A percentile compares a stretch with the other conserved stretches of the same genome.
These are phyloP conservation scores for Bunonema sp. DNA, from an alignment of 2,888 invertebrate genomes.

Conservation along the genomic window DNA sequence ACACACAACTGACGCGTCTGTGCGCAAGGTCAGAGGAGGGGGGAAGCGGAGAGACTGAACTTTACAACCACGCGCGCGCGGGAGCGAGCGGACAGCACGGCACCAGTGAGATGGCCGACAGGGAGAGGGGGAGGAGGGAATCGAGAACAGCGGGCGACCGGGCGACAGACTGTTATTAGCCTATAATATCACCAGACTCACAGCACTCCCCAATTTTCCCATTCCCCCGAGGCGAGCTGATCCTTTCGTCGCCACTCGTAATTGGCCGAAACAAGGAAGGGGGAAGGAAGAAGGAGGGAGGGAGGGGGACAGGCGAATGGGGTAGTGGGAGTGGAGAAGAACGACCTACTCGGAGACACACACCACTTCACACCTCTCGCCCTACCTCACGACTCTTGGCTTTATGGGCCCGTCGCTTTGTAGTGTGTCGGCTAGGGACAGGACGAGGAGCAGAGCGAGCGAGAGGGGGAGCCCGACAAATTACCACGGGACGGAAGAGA, in stretches of 20 bases:
- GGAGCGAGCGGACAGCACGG: not conserved
- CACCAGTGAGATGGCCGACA: not conserved
- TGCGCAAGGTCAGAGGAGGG: too few relatives aligned
- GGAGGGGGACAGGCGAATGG: not conserved
- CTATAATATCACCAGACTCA: too few relatives aligned
- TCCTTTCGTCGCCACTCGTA: slow-evolving; percentile 1
- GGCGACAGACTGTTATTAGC: too few relatives aligned
- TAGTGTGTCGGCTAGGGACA: not conserved
- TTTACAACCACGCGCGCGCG: not conserved
- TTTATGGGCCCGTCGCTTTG: too few relatives aligned
- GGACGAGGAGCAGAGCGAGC: not conserved
- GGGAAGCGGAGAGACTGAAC: too few relatives aligned
- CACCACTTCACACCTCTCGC: too few relatives aligned
- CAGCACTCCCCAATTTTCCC: too few relatives aligned
- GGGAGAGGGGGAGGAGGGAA: not conserved
- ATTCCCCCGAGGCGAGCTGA: too few relatives aligned
- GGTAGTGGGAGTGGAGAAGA: slow-evolving; percentile 2
- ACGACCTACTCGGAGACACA: too few relatives aligned
- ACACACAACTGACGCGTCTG: too few relatives aligned
- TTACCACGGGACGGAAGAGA: not conserved
- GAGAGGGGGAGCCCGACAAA: not conserved
- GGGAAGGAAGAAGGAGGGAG: not conserved
- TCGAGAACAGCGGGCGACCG: too few relatives aligned
- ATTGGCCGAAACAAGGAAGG: not conserved
- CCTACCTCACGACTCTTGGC: too few relatives aligned